Conservation (phyloP, 2,113 vertebrate species). For the Muntiacus reevesi region DNA sequence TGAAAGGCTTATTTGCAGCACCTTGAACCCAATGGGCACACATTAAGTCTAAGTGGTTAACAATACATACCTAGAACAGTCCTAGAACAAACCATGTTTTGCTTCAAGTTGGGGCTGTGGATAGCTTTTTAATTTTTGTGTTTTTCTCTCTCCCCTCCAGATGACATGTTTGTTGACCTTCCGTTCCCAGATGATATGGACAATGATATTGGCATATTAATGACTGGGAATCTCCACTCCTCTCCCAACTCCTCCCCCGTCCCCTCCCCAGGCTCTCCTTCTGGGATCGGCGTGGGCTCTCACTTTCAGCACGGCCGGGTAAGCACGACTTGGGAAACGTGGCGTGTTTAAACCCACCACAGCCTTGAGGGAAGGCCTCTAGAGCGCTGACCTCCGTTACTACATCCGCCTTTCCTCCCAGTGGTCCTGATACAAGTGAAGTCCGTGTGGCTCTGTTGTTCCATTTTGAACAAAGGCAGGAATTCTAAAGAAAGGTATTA, state of each 20-base stretch:
- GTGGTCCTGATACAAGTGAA: not conserved
- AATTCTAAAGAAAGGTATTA: not conserved
- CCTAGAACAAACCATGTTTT: not conserved
- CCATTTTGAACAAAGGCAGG: not conserved
- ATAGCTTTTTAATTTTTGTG: not conserved
- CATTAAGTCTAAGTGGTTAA: not conserved
- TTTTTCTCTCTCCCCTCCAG: constrained; percentile 32
- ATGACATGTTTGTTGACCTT: constrained; percentile 97
- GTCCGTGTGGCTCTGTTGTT: not conserved
- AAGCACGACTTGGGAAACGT: constrained; percentile 63
- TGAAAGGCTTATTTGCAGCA: not conserved
- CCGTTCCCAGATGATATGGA: constrained; percentile 98
- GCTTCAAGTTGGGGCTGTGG: not conserved
- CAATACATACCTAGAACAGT: fast-evolving
- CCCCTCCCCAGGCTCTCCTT: constrained; percentile 94
- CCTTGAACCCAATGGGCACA: not conserved
- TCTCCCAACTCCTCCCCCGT: constrained; percentile 95
- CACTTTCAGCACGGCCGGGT: constrained; percentile 95
- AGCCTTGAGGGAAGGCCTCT: not conserved
- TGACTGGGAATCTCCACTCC: constrained; percentile 96
- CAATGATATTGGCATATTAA: constrained; percentile 96
- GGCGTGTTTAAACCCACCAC: not conserved
- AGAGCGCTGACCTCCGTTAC: not conserved
- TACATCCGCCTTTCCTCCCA: not conserved
- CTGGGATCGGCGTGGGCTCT: constrained; percentile 91